These are phyloP conservation scores for Ceratosolen fusciceps DNA, from an alignment of 1,140 invertebrate species.

Conservation along the genomic window DNA sequence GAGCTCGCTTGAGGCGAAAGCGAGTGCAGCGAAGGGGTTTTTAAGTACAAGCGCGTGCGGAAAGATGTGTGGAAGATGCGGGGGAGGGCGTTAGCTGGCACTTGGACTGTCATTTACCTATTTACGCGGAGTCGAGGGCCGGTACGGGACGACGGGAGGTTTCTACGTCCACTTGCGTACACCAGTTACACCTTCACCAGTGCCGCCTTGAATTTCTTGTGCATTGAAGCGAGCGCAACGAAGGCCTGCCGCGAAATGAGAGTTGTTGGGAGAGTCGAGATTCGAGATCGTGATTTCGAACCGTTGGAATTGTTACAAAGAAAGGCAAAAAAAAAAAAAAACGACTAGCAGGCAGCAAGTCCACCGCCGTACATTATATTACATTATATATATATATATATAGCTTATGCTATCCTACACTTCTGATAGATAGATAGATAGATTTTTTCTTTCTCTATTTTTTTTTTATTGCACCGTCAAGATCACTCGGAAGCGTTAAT, in stretches of 20 bases:
- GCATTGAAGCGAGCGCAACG: slow-evolving; percentile 17
- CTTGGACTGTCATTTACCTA: slow-evolving; percentile 15
- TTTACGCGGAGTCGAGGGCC: background rate
- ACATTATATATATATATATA: too few relatives aligned
- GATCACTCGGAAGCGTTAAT: too few relatives aligned
- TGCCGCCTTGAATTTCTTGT: slow-evolving; percentile 15
- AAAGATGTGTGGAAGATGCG: too few relatives aligned
- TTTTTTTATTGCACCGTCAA: background rate
- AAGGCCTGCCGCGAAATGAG: slow-evolving; percentile 29
- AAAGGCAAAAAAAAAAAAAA: slow-evolving; percentile 36
- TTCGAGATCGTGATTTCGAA: slow-evolving; percentile 26
- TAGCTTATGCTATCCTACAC: too few relatives aligned
- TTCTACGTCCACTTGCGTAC: background rate
- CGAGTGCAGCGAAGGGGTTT: too few relatives aligned
- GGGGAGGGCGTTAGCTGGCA: too few relatives aligned
- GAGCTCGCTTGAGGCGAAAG: too few relatives aligned
- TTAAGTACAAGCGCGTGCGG: too few relatives aligned
- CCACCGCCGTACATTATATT: background rate
- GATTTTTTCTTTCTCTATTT: background rate
- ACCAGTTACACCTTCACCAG: slow-evolving; percentile 15
- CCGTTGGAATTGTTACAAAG: slow-evolving; percentile 31
- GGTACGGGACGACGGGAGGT: background rate
- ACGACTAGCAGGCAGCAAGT: background rate
- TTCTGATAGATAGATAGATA: too few relatives aligned
- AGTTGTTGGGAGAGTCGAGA: slow-evolving; percentile 19